Evolutionary conservation across 2,888 invertebrate species (phyloP).

Genomic region (Luperina testacea): DNA sequence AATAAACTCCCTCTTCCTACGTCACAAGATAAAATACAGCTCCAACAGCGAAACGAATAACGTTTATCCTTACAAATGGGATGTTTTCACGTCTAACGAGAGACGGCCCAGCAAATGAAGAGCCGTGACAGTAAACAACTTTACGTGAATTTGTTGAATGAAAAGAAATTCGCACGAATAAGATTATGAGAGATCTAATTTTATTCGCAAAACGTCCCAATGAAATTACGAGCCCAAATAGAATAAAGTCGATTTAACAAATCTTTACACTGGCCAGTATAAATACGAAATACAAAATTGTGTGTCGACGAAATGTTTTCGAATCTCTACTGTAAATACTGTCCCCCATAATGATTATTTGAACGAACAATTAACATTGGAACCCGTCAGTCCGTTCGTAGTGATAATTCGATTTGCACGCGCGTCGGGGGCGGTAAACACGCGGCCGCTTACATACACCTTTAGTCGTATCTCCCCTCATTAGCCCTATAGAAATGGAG

Average conservation of each 20-base stretch:
- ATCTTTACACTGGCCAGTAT: slow-evolving; percentile 75
- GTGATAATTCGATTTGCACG: slow-evolving; percentile 84
- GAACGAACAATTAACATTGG: slow-evolving; percentile 84
- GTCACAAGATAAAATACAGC: slow-evolving; percentile 51
- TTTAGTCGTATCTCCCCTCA: slow-evolving; percentile 64
- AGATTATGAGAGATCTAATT: slow-evolving; percentile 80
- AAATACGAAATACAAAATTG: slow-evolving; percentile 78
- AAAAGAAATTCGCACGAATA: slow-evolving; percentile 77
- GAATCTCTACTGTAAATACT: slow-evolving; percentile 82
- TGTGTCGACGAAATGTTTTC: slow-evolving; percentile 78
- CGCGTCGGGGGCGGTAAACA: slow-evolving; percentile 75
- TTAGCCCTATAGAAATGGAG: slow-evolving; percentile 68
- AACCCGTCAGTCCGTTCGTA: slow-evolving; percentile 76
- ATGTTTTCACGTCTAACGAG: slow-evolving; percentile 70
- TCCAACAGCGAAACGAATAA: slow-evolving; percentile 53
- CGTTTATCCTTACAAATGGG: slow-evolving; percentile 66
- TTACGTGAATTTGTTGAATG: slow-evolving; percentile 73
- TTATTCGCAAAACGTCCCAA: slow-evolving; percentile 77
- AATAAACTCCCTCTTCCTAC: slow-evolving; percentile 52
- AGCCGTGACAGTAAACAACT: slow-evolving; percentile 76
- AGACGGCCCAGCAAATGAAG: slow-evolving; percentile 71
- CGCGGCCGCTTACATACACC: slow-evolving; percentile 64
- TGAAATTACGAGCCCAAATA: slow-evolving; percentile 75
- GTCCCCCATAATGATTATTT: slow-evolving; percentile 87
- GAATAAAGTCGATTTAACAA: slow-evolving; percentile 78